Conservation (phyloP, 2,113 vertebrate genomes). For the Ptilorrhoa leucosticta region DNA sequence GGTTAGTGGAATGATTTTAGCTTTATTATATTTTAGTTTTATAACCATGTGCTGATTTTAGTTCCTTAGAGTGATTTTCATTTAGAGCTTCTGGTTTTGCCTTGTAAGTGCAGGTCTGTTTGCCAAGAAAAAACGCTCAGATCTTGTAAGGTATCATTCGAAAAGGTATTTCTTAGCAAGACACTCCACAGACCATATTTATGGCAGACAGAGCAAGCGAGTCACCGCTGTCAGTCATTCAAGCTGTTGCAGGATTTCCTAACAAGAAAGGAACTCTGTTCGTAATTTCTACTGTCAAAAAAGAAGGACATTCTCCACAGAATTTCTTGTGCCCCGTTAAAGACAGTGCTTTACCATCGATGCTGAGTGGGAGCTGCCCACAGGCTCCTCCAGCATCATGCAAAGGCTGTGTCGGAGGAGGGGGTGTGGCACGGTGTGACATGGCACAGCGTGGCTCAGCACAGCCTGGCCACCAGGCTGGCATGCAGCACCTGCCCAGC, state of each 20-base stretch:
- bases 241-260: not conserved
- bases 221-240: not conserved
- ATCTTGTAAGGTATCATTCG: not conserved
- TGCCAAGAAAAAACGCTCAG: not conserved
- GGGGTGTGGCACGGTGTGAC: rapidly evolving
- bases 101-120: rapidly evolving
- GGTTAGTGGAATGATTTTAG: not conserved
- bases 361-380: not conserved
- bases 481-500: not conserved
- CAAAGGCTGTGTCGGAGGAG: rapidly evolving
- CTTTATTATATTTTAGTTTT: not conserved
- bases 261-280: not conserved
- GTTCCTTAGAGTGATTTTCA: not conserved
- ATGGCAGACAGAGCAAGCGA: rapidly evolving
- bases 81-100: not conserved
- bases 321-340: not conserved
- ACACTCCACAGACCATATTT: not conserved
- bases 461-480: not conserved
- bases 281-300: not conserved
- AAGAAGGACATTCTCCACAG: not conserved
- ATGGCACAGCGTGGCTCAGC: not conserved
- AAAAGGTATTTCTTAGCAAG: not conserved
- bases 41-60: not conserved
- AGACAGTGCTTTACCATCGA: not conserved
- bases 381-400: not conserved